phyloP scores from a whole-genome alignment of 92 coral and sea anemone genomes.

The Virgularia gustaviana region DNA sequence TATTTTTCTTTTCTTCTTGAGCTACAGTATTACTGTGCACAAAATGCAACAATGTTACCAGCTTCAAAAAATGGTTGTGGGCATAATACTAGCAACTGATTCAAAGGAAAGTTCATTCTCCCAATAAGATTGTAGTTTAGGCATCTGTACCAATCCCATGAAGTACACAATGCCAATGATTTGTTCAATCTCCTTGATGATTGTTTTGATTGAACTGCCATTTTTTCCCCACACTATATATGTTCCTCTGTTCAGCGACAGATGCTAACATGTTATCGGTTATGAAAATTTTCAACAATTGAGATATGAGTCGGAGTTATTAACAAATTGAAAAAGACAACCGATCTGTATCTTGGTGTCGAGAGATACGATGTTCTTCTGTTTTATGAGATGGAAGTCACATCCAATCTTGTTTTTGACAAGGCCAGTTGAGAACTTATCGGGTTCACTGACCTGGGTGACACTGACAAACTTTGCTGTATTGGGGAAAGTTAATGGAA shows the following conservation, averaged over 20 bases:
- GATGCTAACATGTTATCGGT: background rate
- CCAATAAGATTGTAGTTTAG: background rate
- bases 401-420: slow-evolving; percentile 53
- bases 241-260: background rate
- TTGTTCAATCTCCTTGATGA: background rate
- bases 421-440: slow-evolving; percentile 42
- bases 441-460: slow-evolving; percentile 60
- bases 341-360: slow-evolving; percentile 41
- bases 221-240: background rate
- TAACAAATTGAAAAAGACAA: slow-evolving; percentile 39
- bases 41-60: background rate
- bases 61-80: slow-evolving; percentile 1
- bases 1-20: slow-evolving; percentile 5
- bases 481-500: slow-evolving; percentile 15
- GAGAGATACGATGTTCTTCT: slow-evolving; percentile 51
- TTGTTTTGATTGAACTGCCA: background rate
- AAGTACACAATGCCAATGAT: background rate
- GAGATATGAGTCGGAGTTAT: slow-evolving; percentile 35
- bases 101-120: background rate
- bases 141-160: slow-evolving; percentile 10
- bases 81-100: background rate
- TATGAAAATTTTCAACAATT: background rate
- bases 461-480: slow-evolving; percentile 42
- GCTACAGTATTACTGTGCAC: background rate
- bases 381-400: slow-evolving; percentile 58